These are phyloP conservation scores for Odontomachus brunneus DNA, from an alignment of 1,140 invertebrate genomes.

Conservation along the genomic window DNA sequence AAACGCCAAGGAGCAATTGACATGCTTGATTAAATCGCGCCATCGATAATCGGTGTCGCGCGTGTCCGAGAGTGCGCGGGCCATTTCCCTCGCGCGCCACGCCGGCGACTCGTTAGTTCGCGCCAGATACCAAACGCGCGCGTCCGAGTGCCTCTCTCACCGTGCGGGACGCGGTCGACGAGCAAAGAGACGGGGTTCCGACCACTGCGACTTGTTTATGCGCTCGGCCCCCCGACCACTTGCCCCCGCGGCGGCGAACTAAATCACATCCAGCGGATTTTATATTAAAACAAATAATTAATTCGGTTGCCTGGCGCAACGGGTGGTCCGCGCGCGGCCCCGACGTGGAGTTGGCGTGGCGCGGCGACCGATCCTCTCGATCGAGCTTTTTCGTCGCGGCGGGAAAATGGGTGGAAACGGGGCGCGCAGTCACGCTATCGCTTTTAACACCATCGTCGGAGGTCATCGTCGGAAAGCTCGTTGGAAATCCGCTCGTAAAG, in stretches of 20 bases:
- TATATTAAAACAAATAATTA: constrained; percentile 86
- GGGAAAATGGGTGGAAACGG: constrained; percentile 27
- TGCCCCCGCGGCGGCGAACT: constrained; percentile 79
- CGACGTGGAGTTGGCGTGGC: constrained; percentile 35
- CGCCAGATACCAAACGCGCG: too few species aligned
- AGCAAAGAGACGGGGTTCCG: constrained; percentile 37
- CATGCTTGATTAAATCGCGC: constrained; percentile 60
- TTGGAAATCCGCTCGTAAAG: constrained; percentile 52
- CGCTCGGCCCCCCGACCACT: constrained; percentile 71
- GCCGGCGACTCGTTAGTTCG: too few species aligned
- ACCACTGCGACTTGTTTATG: constrained; percentile 80
- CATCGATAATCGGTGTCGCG: constrained; percentile 52
- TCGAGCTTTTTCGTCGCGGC: constrained; percentile 57
- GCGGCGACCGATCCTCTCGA: constrained; percentile 6
- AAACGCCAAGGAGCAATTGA: constrained; percentile 50
- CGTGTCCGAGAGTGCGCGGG: neutral
- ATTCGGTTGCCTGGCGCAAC: constrained; percentile 82
- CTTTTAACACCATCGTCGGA: constrained; percentile 70
- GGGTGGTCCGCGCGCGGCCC: constrained; percentile 79
- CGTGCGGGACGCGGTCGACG: constrained; percentile 34
- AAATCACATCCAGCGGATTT: constrained; percentile 84
- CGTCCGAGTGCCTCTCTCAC: too few species aligned
- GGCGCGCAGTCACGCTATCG: constrained; percentile 54
- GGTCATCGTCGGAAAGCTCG: constrained; percentile 54
- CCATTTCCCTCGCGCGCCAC: constrained; percentile 28